phyloP scores from a whole-genome alignment of 2,113 vertebrate genomes.

The Rhinogobius similis region DNA sequence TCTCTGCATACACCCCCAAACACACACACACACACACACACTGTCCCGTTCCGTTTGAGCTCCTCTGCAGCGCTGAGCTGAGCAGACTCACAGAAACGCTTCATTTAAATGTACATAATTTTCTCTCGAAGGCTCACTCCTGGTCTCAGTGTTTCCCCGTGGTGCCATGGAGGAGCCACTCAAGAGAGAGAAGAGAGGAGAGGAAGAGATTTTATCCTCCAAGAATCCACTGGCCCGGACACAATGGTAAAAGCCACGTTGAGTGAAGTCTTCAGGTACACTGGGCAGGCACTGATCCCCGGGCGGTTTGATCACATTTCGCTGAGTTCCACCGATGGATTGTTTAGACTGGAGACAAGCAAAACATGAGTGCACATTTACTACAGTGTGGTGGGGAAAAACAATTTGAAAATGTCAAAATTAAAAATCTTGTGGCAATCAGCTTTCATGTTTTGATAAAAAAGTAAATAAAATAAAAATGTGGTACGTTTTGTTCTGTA shows the following conservation, averaged over 20 bases:
- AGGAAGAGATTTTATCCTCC: conserved; percentile 61
- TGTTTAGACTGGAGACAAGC: conserved; percentile 14
- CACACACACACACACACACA: conserved; percentile 18
- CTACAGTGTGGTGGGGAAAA: neutral
- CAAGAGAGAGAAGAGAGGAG: conserved; percentile 43
- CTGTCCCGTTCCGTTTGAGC: conserved; percentile 71
- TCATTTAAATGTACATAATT: conserved; percentile 82
- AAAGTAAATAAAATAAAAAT: too few relatives aligned
- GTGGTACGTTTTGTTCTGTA: too few relatives aligned
- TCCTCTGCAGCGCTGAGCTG: conserved; percentile 70
- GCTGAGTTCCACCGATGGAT: conserved; percentile 25
- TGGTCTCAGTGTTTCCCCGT: conserved; percentile 69
- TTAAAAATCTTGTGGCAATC: neutral
- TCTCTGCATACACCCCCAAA: conserved; percentile 34
- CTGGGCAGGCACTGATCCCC: conserved; percentile 56
- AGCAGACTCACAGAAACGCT: conserved; percentile 77
- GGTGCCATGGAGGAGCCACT: conserved; percentile 58
- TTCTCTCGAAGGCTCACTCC: conserved; percentile 72
- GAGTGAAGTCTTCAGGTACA: conserved; percentile 64
- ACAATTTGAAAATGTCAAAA: neutral
- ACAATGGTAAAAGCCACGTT: conserved; percentile 52
- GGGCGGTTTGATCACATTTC: conserved; percentile 57
- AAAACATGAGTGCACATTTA: conserved; percentile 16
- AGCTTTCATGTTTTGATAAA: neutral
- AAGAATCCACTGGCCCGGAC: conserved; percentile 65